phyloP scores from a whole-genome alignment of 2,797 vertebrate genomes.

The Chaetophractus vellerosus region DNA sequence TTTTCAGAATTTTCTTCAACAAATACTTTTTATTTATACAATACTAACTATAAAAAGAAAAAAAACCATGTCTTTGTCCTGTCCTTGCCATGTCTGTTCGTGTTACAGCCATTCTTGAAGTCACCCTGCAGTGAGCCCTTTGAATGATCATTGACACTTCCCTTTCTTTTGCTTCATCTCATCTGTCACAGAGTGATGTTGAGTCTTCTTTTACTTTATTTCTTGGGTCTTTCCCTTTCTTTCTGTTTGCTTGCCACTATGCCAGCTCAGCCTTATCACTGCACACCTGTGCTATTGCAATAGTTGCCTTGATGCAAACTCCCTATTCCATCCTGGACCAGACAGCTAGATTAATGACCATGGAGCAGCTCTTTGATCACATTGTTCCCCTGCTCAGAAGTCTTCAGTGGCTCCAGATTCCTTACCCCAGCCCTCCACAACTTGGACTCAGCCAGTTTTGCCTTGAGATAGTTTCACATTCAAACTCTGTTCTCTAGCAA shows the following conservation, averaged over 20 bases:
- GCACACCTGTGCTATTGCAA: neutral
- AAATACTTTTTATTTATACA: constrained; percentile 39
- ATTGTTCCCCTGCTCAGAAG: neutral
- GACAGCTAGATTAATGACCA: neutral
- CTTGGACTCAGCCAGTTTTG: neutral
- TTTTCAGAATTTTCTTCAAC: constrained; percentile 45
- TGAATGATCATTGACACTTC: too few species aligned
- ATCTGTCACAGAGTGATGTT: neutral
- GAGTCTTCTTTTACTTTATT: neutral
- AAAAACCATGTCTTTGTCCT: neutral
- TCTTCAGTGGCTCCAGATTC: neutral
- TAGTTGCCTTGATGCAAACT: neutral
- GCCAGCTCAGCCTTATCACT: neutral
- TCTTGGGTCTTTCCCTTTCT: neutral
- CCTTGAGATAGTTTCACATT: neutral
- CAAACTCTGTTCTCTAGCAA: neutral
- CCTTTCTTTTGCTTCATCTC: neutral
- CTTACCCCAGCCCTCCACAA: neutral
- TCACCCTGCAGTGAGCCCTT: neutral
- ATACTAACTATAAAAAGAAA: neutral
- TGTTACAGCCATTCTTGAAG: neutral
- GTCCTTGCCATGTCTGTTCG: constrained; percentile 13
- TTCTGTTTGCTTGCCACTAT: neutral
- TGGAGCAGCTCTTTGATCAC: neutral
- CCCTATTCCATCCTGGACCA: neutral